Percentiles rank a stretch among this genome's conserved stretches.
These are phyloP conservation scores for Mamestra brassicae DNA, from an alignment of 2,888 invertebrate species.

Conservation along the genomic window DNA sequence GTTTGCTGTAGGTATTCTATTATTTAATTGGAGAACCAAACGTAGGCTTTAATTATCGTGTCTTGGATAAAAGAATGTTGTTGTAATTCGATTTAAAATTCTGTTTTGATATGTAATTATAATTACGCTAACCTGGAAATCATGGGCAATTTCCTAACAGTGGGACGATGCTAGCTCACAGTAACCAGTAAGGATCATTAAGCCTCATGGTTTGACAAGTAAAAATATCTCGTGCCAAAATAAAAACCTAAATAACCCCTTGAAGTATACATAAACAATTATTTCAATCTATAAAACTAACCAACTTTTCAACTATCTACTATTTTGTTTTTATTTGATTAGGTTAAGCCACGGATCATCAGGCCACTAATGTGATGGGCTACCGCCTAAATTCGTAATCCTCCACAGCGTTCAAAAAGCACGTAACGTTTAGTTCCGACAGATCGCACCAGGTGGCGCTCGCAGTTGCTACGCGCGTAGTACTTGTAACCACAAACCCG, in stretches of 20 bases:
- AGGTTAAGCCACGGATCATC: conserved; percentile 40
- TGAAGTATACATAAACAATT: conserved; percentile 14
- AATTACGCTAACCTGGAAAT: no score
- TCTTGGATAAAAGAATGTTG: neutral
- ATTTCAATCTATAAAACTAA: neutral
- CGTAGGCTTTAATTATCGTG: conserved; percentile 4
- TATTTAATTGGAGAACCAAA: conserved; percentile 51
- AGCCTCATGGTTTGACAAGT: no score
- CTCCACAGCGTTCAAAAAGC: conserved; percentile 37
- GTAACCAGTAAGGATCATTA: no score
- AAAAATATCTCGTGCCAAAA: no score
- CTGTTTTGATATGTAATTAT: no score
- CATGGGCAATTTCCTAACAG: no score
- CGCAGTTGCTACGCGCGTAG: conserved; percentile 32
- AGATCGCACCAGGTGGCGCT: conserved; percentile 56
- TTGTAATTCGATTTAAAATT: no score
- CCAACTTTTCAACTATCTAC: no score
- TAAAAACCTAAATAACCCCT: no score
- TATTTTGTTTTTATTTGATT: conserved; percentile 42
- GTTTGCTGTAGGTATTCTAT: conserved; percentile 3
- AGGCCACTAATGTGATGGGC: conserved; percentile 34
- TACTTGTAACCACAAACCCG: neutral
- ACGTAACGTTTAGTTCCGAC: conserved; percentile 46
- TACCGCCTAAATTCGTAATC: conserved; percentile 38
- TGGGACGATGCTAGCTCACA: no score